These are phyloP conservation scores for Procavia capensis DNA, from an alignment of 2,113 vertebrate species.

Conservation along the genomic window DNA sequence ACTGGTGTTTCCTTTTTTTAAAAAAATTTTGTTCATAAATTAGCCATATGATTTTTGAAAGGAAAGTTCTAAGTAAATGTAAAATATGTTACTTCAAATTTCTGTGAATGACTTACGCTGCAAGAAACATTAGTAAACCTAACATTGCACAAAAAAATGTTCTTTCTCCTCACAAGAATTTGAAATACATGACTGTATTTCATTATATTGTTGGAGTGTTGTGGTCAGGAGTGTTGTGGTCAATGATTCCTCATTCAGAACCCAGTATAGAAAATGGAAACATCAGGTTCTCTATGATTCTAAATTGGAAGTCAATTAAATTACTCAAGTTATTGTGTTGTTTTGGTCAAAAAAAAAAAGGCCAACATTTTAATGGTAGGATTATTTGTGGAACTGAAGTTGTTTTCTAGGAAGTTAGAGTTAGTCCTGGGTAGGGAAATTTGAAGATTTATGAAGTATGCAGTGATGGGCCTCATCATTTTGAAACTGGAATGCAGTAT, in stretches of 20 bases:
- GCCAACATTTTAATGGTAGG: background rate
- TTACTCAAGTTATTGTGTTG: background rate
- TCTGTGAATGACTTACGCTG: background rate
- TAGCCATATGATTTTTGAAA: background rate
- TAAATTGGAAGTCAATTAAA: background rate
- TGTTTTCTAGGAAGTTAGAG: slow-evolving; percentile 6
- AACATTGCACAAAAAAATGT: background rate
- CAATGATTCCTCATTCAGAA: background rate
- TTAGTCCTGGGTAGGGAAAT: background rate
- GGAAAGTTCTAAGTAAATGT: slow-evolving; percentile 24
- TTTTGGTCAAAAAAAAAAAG: background rate
- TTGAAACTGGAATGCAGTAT: background rate
- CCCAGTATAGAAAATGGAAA: background rate
- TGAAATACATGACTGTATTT: background rate
- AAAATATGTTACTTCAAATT: slow-evolving; percentile 11
- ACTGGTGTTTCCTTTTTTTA: too few relatives aligned
- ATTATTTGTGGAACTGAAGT: background rate
- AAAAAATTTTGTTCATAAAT: slow-evolving; percentile 44
- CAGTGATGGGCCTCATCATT: background rate
- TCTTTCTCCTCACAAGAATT: background rate
- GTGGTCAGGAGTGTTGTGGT: too few relatives aligned
- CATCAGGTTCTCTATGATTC: background rate
- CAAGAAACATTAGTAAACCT: background rate
- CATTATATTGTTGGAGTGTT: background rate
- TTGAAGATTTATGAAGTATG: background rate